These are phyloP conservation scores for Polypedilum vanderplanki DNA, from an alignment of 1,140 invertebrate species.

Conservation along the genomic window DNA sequence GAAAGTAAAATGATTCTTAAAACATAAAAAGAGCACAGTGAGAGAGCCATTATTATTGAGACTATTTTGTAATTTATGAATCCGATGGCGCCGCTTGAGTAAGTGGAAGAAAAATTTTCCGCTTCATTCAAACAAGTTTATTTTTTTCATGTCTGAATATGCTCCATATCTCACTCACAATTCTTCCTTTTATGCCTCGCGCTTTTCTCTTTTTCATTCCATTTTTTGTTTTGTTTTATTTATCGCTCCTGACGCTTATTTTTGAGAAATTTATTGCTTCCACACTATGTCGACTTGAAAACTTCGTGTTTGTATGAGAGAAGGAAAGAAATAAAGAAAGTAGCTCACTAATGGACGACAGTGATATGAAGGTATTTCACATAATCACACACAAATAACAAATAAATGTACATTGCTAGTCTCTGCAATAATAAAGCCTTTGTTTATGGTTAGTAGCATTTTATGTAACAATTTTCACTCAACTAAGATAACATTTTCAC, in stretches of 20 bases:
- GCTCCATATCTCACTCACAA: background rate
- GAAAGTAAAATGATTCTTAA: too few species aligned
- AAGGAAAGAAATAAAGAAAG: background rate
- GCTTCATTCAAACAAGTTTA: slow-evolving; percentile 18
- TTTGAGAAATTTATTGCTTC: background rate
- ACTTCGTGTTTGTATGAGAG: background rate
- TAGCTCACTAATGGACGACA: too few species aligned
- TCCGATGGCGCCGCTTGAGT: background rate
- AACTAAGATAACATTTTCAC: too few species aligned
- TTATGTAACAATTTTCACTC: too few species aligned
- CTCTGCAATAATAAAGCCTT: too few species aligned
- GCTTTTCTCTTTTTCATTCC: background rate
- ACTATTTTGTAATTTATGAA: slow-evolving; percentile 20
- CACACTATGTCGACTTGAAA: background rate
- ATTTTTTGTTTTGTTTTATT: background rate
- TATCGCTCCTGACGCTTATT: background rate
- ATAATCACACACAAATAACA: too few species aligned
- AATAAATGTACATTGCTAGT: too few species aligned
- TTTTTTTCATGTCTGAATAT: slow-evolving; percentile 13
- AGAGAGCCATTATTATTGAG: background rate
- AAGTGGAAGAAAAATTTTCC: background rate
- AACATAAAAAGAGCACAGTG: too few species aligned
- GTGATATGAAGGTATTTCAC: too few species aligned
- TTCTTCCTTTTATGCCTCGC: background rate
- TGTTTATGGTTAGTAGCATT: too few species aligned